A percentile compares a stretch with the other conserved stretches of the same genome.
Conservation (phyloP, 2,888 invertebrate species). For the Cantharis flavilabris region DNA sequence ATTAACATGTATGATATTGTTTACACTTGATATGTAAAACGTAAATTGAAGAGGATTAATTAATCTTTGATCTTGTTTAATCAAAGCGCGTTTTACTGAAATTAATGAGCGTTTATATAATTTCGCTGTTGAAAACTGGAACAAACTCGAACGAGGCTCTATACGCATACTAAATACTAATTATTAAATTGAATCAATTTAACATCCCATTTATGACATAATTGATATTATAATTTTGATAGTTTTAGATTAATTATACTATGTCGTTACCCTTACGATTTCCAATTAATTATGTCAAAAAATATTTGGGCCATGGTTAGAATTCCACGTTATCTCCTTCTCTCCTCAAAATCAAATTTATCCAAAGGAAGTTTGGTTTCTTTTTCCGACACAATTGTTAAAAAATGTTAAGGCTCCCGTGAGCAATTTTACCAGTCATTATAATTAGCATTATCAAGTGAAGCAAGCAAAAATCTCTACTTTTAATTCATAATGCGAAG, state of each 20-base stretch:
- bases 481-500: background rate
- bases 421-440: background rate
- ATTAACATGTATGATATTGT: background rate
- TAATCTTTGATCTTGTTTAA: constrained; percentile 4
- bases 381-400: background rate
- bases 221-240: background rate
- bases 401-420: background rate
- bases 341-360: background rate
- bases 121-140: background rate
- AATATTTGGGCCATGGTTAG: background rate
- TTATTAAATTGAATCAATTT: background rate
- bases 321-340: too few relatives aligned
- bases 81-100: background rate
- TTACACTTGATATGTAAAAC: background rate
- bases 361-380: background rate
- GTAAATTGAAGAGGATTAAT: constrained; percentile 2
- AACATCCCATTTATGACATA: background rate
- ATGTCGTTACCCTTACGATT: background rate
- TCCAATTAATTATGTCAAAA: background rate
- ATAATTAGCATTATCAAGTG: background rate
- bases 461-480: background rate
- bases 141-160: background rate
- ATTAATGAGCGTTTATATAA: background rate
- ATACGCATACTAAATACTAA: background rate
- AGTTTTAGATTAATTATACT: background rate